Evolutionary conservation across 1,140 invertebrate species (phyloP).

Genomic region (Choristoneura fumiferana): DNA sequence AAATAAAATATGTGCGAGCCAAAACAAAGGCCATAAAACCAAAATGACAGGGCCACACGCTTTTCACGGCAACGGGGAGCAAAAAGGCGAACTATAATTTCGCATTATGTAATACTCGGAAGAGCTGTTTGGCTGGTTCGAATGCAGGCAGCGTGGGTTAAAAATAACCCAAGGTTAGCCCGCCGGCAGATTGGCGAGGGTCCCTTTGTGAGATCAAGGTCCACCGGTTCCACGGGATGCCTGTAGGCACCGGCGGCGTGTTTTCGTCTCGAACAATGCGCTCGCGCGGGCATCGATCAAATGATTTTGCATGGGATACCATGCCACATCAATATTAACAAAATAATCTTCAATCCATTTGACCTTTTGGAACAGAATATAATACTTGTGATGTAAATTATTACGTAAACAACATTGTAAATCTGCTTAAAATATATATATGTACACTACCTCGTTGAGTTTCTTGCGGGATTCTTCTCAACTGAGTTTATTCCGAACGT

Average conservation of each 20-base stretch:
- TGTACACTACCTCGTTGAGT: too few species aligned
- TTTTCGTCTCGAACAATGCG: conserved; percentile 18
- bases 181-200: conserved; percentile 56
- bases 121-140: conserved; percentile 67
- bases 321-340: conserved; percentile 4
- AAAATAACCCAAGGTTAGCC: conserved; percentile 76
- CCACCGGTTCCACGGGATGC: conserved; percentile 69
- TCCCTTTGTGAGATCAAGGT: conserved; percentile 74
- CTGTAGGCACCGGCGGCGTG: conserved; percentile 39
- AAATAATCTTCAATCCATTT: neutral
- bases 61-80: conserved; percentile 57
- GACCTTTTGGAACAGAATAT: neutral
- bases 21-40: conserved; percentile 71
- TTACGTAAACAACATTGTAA: too few species aligned
- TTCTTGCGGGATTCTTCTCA: too few species aligned
- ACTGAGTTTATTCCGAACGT: too few species aligned
- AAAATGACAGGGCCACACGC: conserved; percentile 74
- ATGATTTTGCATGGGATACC: conserved; percentile 14
- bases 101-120: conserved; percentile 76
- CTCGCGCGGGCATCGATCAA: conserved; percentile 16
- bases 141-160: conserved; percentile 64
- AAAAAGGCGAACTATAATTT: conserved; percentile 71
- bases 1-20: conserved; percentile 72
- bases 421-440: too few species aligned
- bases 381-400: too few species aligned